Conservation (phyloP, 92 coral and sea anemone species). For the Palythoa grandis region DNA sequence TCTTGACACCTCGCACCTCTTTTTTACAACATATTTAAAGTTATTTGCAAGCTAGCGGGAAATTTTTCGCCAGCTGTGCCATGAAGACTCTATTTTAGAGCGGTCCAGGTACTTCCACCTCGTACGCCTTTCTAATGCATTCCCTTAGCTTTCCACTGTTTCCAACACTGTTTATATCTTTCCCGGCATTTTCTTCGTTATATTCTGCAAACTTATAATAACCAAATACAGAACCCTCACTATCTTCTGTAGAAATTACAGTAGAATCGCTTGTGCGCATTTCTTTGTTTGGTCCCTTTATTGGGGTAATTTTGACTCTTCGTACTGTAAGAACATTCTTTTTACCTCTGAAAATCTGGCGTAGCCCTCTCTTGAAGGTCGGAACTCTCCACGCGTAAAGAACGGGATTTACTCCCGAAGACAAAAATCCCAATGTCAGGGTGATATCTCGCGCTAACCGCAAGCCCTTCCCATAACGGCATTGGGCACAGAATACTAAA, state of each 20-base stretch:
- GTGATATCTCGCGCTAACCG: slow-evolving; percentile 75
- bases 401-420: slow-evolving; percentile 81
- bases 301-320: slow-evolving; percentile 19
- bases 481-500: slow-evolving; percentile 70
- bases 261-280: slow-evolving; percentile 15
- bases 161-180: not conserved
- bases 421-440: slow-evolving; percentile 73
- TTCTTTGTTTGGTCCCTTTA: not conserved
- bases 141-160: slow-evolving; percentile 7
- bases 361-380: slow-evolving; percentile 62
- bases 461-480: slow-evolving; percentile 60
- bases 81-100: not conserved
- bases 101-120: not conserved
- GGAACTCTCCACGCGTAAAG: slow-evolving; percentile 87
- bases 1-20: no score
- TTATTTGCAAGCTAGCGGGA: not conserved
- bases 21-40: not conserved
- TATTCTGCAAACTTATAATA: not conserved
- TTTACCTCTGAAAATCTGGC: slow-evolving; percentile 44
- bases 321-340: slow-evolving; percentile 20
- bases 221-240: not conserved
- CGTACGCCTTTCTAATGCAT: slow-evolving; percentile 4
- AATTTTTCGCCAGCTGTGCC: not conserved
- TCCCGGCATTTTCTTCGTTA: not conserved
- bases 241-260: slow-evolving; percentile 9